phyloP scores from a whole-genome alignment of 2,797 vertebrate species.

The Sylvilagus floridanus region DNA sequence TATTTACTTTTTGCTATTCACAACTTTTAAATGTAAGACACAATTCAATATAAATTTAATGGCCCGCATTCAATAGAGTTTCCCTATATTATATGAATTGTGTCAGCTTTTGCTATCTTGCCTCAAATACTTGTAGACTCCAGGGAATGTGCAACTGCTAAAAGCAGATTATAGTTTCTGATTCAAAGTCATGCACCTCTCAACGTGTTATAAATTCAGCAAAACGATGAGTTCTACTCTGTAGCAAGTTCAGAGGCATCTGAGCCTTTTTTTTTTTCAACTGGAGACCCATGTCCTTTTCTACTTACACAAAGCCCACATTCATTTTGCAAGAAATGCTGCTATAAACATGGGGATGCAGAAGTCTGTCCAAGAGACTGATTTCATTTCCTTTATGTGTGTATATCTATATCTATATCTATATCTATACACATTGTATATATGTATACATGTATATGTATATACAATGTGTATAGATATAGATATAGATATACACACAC shows the following conservation, averaged over 20 bases:
- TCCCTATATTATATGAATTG: conserved; percentile 42
- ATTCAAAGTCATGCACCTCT: conserved; percentile 44
- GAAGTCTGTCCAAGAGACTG: no score
- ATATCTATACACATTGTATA: no score
- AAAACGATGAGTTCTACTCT: conserved; percentile 45
- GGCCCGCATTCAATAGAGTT: conserved; percentile 28
- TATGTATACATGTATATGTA: no score
- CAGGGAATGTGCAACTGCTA: conserved; percentile 60
- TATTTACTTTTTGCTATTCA: conserved; percentile 11
- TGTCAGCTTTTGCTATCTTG: conserved; percentile 53
- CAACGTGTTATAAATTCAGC: conserved; percentile 56
- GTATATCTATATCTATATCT: no score
- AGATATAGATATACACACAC: no score
- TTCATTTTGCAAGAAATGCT: no score
- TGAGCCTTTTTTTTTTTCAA: no score
- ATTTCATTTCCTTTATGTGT: no score
- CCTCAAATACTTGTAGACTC: conserved; percentile 63
- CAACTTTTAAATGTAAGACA: conserved; percentile 61
- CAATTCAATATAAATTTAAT: conserved; percentile 60
- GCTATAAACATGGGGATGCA: no score
- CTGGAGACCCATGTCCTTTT: no score
- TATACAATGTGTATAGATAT: no score
- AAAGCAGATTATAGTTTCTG: conserved; percentile 56
- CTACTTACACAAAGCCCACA: no score
- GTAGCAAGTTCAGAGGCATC: background rate